Base-by-base conservation (phyloP, 2,113 vertebrate species). In the Scophthalmus maximus region DNA sequence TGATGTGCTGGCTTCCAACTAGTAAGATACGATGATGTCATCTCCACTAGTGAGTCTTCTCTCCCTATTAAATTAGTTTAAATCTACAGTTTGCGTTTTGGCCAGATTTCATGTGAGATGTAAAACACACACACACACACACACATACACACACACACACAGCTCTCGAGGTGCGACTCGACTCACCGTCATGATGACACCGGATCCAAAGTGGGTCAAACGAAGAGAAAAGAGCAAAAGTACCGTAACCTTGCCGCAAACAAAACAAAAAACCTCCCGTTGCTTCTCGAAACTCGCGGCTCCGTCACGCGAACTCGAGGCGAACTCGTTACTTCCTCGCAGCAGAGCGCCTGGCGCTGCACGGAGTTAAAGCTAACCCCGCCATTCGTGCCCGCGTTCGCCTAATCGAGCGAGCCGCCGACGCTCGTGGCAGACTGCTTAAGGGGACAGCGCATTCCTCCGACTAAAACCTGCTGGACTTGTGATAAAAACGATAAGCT, bases 141-240 rank as follows among this genome's bases (percentile, higher is more conserved):
- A n/a, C n/a, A n/a, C n/a, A n/a, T n/a, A n/a, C n/a, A n/a, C n/a
- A n/a, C n/a, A n/a, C n/a, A n/a, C n/a, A n/a, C n/a, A n/a, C n/a
- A n/a, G n/a, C n/a, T n/a, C n/a, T n/a, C n/a, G n/a, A 73, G 12
- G 68, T 7, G 56, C 42, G 68, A 80, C 81, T 88, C 6, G 5
- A 38, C 52, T 93, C 85, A 94, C 93, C 92, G 93, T 94, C 93
- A 94, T 94, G 79, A 73, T 78, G 40, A 4, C 30, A 32, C 52
- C 72, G 71, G 74, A 83, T 92, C 91, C 92, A 32, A 84, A 38
- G 36, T 63, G 69, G 30, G 26, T n/a, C n/a, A n/a, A 27, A 20
- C 63, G 68, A 67, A 9, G 1, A 8, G 8, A 68, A 20, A 68
- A 8, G 72, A 72, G 70, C 20, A 6, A 62, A 62, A 84, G 26